Evolutionary conservation across 2,888 invertebrate genomes (phyloP).

Genomic region (Dendrolimus pini): DNA sequence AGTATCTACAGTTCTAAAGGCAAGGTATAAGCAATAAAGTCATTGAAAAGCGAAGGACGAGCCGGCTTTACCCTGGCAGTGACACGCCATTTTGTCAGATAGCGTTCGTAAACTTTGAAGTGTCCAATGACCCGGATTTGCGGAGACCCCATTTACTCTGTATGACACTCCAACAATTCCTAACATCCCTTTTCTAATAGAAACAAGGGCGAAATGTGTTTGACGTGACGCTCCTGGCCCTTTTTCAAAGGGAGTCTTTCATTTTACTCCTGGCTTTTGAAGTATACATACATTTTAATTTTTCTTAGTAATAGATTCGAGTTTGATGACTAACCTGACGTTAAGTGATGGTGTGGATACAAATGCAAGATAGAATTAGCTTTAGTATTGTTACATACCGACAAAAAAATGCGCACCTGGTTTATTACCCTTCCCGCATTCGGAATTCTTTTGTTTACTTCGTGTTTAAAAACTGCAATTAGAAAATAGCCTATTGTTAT

Average conservation of each 20-base stretch:
- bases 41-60: not conserved
- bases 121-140: slow-evolving; percentile 50
- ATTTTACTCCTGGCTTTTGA: slow-evolving; percentile 1
- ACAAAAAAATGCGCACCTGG: too few relatives aligned
- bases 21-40: not conserved
- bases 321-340: too few relatives aligned
- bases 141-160: slow-evolving; percentile 46
- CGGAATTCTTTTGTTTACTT: too few relatives aligned
- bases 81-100: slow-evolving; percentile 29
- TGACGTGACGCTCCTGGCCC: slow-evolving; percentile 6
- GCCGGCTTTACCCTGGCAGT: slow-evolving; percentile 16
- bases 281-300: slow-evolving; percentile 1
- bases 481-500: too few relatives aligned
- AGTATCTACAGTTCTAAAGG: too few relatives aligned
- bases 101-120: slow-evolving; percentile 45
- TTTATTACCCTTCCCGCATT: too few relatives aligned
- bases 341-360: too few relatives aligned
- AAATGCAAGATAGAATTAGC: too few relatives aligned
- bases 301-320: too few relatives aligned
- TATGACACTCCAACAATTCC: slow-evolving; percentile 57
- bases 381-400: too few relatives aligned
- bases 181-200: slow-evolving; percentile 52
- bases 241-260: slow-evolving; percentile 2
- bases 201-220: slow-evolving; percentile 31
- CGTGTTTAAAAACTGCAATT: too few relatives aligned